Base-by-base conservation (phyloP, 1,140 invertebrate species). In the Hycleus cichorii region DNA sequence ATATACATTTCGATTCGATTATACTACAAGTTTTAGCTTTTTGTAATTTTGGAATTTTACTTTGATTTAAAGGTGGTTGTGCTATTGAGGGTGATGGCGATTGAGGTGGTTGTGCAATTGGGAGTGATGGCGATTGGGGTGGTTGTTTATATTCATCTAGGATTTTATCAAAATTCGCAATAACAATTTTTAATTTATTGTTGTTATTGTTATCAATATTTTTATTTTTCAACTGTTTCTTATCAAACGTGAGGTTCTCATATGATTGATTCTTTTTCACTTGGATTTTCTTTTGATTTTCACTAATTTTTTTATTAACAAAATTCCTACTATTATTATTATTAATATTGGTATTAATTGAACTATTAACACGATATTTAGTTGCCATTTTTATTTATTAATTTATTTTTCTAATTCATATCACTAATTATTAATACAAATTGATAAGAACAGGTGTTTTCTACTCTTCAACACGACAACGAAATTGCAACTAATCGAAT, bases 131-230 rank as follows among this genome's bases (percentile, higher is more conserved):
- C 63, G 12, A 72, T 61, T 27, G 70, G 72, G n/a, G 67, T 58
- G 25, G 12, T 3, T 44, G 59, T 67, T 73, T 62, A 49, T 68
- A 72, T 49, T 82, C 79, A 24, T 75, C 76, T 50, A 83, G 60
- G 56, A 84, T 82, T 72, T 81, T 82, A 67, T 85, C 83, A 58
- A 85, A 85, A 46, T 80, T 82, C 66, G 83, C 77, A 52, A 84
- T 76, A 26, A 80, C 83, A 47, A 76, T 81, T 60, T 78, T 77
- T 40, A 84, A 70, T 69, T 84, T 84, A 7, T 78, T 74, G 7
- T 77, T 73, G 58, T 81, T 77, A 49, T 75, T 72, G 3, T 56
- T 48, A 32, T 32, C 7, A 32, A 5, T 32, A 32, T 32, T 32
- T 5, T 18, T 18, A 18, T 18, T 18, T 18, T 18, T 18, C 18